A percentile compares a stretch with the other conserved stretches of the same genome.
Evolutionary conservation across 2,888 invertebrate species (phyloP).

Genomic region (Physocephala rufipes): DNA sequence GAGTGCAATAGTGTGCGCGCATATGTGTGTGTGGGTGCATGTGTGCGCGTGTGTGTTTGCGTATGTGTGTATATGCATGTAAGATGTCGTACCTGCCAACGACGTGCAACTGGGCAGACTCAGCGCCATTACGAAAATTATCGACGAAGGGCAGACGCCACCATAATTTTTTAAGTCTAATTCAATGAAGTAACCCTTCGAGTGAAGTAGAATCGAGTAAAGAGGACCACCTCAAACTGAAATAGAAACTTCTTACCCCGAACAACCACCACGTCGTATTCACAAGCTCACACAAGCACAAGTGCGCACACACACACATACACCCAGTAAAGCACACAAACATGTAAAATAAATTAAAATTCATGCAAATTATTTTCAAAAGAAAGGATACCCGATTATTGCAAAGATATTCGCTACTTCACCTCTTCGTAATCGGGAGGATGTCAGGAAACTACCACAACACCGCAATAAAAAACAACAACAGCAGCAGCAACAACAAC

Average conservation of each 20-base stretch:
- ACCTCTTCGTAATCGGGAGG: neutral
- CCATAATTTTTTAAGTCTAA: slow-evolving; percentile 57
- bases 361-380: slow-evolving; percentile 51
- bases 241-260: slow-evolving; percentile 52
- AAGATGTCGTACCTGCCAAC: slow-evolving; percentile 26
- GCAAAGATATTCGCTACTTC: neutral
- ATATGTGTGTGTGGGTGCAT: slow-evolving; percentile 28
- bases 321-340: too few relatives aligned
- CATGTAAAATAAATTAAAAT: slow-evolving; percentile 54
- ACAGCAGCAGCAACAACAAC: slow-evolving; percentile 10
- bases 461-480: neutral
- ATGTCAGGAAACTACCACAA: slow-evolving; percentile 24
- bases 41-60: slow-evolving; percentile 35
- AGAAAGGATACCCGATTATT: slow-evolving; percentile 30
- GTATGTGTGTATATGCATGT: slow-evolving; percentile 9
- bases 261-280: slow-evolving; percentile 29
- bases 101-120: slow-evolving; percentile 47
- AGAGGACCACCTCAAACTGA: too few relatives aligned
- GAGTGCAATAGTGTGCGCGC: slow-evolving; percentile 37
- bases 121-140: slow-evolving; percentile 39
- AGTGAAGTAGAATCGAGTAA: too few relatives aligned
- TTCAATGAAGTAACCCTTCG: slow-evolving; percentile 57
- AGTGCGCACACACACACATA: slow-evolving; percentile 44
- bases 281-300: slow-evolving; percentile 34
- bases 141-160: slow-evolving; percentile 51